Evolutionary conservation across 2,888 invertebrate species (phyloP).

Genomic region (Mimachlamys varia): DNA sequence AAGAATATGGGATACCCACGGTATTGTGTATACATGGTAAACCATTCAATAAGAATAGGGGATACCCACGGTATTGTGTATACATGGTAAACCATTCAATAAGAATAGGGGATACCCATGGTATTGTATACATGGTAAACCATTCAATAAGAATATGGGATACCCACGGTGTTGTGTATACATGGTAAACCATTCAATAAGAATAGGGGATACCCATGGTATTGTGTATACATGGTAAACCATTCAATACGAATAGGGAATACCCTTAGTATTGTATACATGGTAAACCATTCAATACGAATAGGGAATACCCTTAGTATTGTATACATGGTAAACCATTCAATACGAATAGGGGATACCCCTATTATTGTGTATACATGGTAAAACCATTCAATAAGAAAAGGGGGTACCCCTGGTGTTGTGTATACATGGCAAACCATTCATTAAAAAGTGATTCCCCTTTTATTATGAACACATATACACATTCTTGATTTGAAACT

Average conservation of each 20-base stretch:
- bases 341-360: background rate
- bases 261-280: background rate
- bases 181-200: no score
- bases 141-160: no score
- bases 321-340: background rate
- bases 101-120: no score
- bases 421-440: background rate
- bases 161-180: no score
- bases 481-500: no score
- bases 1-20: no score
- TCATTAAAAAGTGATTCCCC: background rate
- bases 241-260: background rate
- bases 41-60: no score
- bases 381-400: background rate
- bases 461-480: background rate
- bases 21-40: no score
- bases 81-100: no score
- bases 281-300: background rate
- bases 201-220: background rate
- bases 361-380: background rate
- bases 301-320: no score
- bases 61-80: no score
- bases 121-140: no score
- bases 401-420: background rate
- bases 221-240: background rate